Evolutionary conservation across 2,113 vertebrate genomes (phyloP).

Genomic region (Piaya cayana): DNA sequence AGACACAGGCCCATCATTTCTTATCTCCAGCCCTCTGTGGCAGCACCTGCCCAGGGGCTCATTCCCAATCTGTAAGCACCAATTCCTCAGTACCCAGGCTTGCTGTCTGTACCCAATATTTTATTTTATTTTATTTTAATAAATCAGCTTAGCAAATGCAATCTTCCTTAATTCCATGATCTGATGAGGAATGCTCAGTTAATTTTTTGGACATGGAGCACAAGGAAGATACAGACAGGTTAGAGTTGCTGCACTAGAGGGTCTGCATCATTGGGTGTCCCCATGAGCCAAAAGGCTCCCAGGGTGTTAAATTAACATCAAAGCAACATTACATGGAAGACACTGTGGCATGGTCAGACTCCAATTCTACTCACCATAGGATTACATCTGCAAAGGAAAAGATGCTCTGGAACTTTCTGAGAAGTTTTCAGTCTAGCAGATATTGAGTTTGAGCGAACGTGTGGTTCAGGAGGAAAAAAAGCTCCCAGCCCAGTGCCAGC

Average conservation of each 20-base stretch:
- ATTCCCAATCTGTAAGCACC: background rate
- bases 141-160: background rate
- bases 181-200: background rate
- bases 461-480: background rate
- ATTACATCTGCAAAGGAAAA: background rate
- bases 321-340: background rate
- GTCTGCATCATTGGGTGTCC: background rate
- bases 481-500: background rate
- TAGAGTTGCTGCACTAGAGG: background rate
- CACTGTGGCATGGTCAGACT: background rate
- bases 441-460: background rate
- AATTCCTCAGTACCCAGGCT: background rate
- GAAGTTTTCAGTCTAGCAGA: background rate
- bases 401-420: background rate
- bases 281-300: background rate
- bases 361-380: background rate
- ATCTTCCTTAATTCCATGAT: background rate
- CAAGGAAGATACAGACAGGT: background rate
- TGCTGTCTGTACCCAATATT: background rate
- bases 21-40: background rate
- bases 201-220: background rate
- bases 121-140: background rate
- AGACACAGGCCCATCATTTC: rapidly evolving
- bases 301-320: background rate
- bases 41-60: rapidly evolving